A percentile compares a stretch with the other conserved stretches of the same genome.
Evolutionary conservation across 2,797 vertebrate species (phyloP).

Genomic region (Carduelis carduelis): DNA sequence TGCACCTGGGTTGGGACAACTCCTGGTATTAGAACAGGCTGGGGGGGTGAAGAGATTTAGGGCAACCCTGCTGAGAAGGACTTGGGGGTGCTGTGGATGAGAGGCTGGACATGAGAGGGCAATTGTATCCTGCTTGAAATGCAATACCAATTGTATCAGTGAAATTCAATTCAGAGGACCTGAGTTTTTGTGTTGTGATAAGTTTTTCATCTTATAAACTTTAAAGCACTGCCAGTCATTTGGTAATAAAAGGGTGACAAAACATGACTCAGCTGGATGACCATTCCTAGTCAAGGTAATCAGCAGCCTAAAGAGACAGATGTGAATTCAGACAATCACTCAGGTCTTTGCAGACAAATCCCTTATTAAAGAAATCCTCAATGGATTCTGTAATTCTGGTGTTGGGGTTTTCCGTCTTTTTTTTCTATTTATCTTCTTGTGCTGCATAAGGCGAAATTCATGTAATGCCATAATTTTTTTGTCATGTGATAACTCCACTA

Average conservation of each 20-base stretch:
- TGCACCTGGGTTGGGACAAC: neutral
- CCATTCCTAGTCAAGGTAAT: neutral
- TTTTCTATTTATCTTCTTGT: neutral
- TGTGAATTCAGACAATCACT: neutral
- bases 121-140: neutral
- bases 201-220: neutral
- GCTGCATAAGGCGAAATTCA: neutral
- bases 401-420: neutral
- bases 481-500: neutral
- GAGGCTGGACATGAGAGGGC: neutral
- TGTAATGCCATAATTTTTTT: neutral
- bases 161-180: neutral
- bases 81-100: neutral
- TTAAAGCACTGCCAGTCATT: neutral
- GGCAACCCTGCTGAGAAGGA: neutral
- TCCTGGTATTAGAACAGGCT: too few species aligned
- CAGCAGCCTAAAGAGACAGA: neutral
- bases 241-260: neutral
- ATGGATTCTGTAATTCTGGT: neutral
- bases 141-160: neutral
- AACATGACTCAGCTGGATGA: neutral
- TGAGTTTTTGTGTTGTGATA: neutral
- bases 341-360: neutral
- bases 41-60: neutral
- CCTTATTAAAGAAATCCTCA: neutral